phyloP scores from a whole-genome alignment of 2,113 vertebrate species.

The Stomatorhinus ivindoensis region DNA sequence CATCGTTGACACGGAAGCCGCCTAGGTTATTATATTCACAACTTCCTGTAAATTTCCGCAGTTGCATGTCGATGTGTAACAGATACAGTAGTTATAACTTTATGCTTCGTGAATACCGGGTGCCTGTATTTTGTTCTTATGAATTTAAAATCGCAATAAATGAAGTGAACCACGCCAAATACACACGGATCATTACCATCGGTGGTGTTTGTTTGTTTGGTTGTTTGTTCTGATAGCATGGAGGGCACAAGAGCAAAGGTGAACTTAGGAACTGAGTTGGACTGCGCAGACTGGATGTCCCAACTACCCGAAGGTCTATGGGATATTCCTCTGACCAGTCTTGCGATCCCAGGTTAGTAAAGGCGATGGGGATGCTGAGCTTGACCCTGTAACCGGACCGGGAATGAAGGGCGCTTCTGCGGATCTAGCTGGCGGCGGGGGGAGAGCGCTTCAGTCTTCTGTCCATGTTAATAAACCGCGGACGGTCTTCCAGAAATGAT shows the following conservation, averaged over 20 bases:
- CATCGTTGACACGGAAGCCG: neutral
- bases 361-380: neutral
- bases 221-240: neutral
- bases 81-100: neutral
- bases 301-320: slow-evolving; percentile 26
- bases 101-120: neutral
- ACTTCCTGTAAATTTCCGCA: neutral
- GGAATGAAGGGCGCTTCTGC: neutral
- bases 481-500: neutral
- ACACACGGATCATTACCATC: neutral
- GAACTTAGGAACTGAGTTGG: neutral
- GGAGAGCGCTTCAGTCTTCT: too few relatives aligned
- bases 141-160: neutral
- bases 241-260: neutral
- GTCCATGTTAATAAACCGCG: too few relatives aligned
- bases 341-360: slow-evolving; percentile 40
- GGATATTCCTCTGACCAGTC: slow-evolving; percentile 30
- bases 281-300: slow-evolving; percentile 41
- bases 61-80: neutral
- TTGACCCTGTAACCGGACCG: neutral
- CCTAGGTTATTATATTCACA: neutral
- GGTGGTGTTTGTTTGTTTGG: neutral
- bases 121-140: neutral
- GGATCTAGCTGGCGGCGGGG: too few relatives aligned
- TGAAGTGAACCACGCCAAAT: neutral